These are phyloP conservation scores for Drosophila infuscata DNA, from an alignment of 2,888 invertebrate species.

Conservation along the genomic window DNA sequence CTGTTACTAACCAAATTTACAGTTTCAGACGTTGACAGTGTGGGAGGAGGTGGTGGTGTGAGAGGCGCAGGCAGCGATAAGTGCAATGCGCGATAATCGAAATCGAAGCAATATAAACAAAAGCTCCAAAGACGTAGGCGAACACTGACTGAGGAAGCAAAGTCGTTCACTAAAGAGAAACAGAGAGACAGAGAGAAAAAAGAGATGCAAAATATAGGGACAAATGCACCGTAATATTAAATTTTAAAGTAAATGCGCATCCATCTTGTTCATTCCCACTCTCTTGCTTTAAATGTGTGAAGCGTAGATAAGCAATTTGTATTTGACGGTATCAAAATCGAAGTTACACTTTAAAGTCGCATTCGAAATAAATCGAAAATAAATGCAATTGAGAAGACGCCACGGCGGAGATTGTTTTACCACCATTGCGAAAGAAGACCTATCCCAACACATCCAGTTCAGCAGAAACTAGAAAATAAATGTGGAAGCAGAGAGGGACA, in stretches of 20 bases:
- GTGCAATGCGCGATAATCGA: slow-evolving; percentile 76
- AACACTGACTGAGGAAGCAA: slow-evolving; percentile 23
- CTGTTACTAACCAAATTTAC: slow-evolving; percentile 35
- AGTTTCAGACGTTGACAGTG: slow-evolving; percentile 61
- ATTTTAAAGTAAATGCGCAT: background rate
- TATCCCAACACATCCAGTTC: slow-evolving; percentile 22
- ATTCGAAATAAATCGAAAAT: slow-evolving; percentile 10
- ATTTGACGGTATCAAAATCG: background rate
- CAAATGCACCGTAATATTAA: background rate
- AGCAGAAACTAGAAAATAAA: background rate
- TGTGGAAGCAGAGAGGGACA: background rate
- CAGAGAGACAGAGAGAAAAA: background rate
- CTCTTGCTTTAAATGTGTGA: background rate
- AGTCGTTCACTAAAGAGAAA: slow-evolving; percentile 10
- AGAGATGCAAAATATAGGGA: background rate
- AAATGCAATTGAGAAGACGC: slow-evolving; percentile 21
- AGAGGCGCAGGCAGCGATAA: slow-evolving; percentile 55
- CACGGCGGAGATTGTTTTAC: slow-evolving; percentile 10
- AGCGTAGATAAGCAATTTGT: background rate
- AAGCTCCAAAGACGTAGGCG: slow-evolving; percentile 42
- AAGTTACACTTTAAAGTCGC: background rate
- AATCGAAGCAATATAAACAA: slow-evolving; percentile 76
- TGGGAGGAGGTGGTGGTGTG: slow-evolving; percentile 12
- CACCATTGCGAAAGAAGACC: slow-evolving; percentile 22
- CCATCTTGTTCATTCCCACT: background rate